Evolutionary conservation across 1,140 invertebrate genomes (phyloP), one percentile per base, ranked within the genome.

Genomic region (Diabrotica virgifera): DNA sequence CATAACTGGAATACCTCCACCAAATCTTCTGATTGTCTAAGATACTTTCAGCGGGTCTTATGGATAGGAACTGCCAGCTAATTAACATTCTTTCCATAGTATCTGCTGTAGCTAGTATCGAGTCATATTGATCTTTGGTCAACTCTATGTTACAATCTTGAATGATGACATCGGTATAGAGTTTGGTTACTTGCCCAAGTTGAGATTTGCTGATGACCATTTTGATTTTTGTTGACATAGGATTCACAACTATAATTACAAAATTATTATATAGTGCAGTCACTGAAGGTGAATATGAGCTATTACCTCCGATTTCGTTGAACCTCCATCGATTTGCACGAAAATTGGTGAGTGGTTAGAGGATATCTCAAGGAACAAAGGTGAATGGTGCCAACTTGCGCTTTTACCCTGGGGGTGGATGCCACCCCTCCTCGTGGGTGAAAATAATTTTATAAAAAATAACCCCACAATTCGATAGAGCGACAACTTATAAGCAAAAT

Each of bases 1-100:
- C 85, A 59, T 86, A 85, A 72, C 86, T 90, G 0, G 89, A 89
- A 74, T 94, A 94, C 46, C 66, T 66, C 92, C 92, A 95, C 91
- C 91, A 94, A 64, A 77, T 77, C 60, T 79, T 82, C 5, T 76
- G 74, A 69, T 85, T 81, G 58, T 83, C 80, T 5, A 72, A 73
- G 6, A 86, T 72, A 6, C 74, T 79, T 6, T 81, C 70, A 0
- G 79, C 80, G 0, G 86, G 85, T 65, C 84, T 80, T 3, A 73
- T 65, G 7, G 65, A 46, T 35, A 76, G 59, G 52, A 74, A 76
- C 63, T 76, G 86, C 88, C 87, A 88, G 67, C 89, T 92, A 6
- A 90, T 80, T 36, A 84, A 81, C 69, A 91, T 89, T 69, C 87
- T 80, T 68, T 85, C 78, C 67, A 93, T 86, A 0, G 89, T 89